Percentiles rank a stretch among this genome's conserved stretches.
These are phyloP conservation scores for Phthorimaea operculella DNA, from an alignment of 1,140 invertebrate species.

Conservation along the genomic window DNA sequence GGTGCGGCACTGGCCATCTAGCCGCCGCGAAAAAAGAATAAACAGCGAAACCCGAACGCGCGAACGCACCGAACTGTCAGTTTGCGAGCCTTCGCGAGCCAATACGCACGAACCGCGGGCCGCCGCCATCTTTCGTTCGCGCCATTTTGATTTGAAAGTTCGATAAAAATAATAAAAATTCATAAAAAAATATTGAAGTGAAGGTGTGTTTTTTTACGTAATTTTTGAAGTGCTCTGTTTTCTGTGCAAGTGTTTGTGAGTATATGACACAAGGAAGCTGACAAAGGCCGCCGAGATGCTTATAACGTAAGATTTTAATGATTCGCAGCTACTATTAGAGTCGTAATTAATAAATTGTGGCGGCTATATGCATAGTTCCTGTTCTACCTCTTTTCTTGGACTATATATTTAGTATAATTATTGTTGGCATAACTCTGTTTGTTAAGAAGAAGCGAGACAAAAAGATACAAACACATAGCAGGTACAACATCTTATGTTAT, in stretches of 20 bases:
- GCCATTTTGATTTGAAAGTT: constrained; percentile 23
- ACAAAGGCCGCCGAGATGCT: constrained; percentile 41
- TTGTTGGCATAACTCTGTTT: no score
- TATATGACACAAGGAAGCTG: constrained; percentile 37
- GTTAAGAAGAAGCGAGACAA: no score
- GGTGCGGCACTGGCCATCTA: constrained; percentile 15
- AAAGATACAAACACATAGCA: no score
- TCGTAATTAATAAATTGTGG: constrained; percentile 24
- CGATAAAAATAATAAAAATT: constrained; percentile 33
- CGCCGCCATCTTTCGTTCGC: constrained; percentile 27
- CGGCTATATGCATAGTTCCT: not conserved
- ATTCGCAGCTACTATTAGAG: constrained; percentile 20
- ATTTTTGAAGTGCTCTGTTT: constrained; percentile 23
- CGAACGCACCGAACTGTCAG: constrained; percentile 24
- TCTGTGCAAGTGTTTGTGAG: constrained; percentile 37
- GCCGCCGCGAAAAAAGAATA: constrained; percentile 30
- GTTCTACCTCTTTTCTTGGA: not conserved
- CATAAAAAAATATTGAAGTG: constrained; percentile 18
- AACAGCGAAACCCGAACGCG: constrained; percentile 19
- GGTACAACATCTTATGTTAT: no score
- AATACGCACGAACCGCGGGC: constrained; percentile 24
- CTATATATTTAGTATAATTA: not conserved
- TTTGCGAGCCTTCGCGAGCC: constrained; percentile 36
- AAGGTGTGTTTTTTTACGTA: constrained; percentile 29
- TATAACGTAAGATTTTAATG: constrained; percentile 52